Percentiles rank a stretch among this genome's conserved stretches.
Evolutionary conservation across 2,888 invertebrate genomes (phyloP).

Genomic region (Trisateles emortualis): DNA sequence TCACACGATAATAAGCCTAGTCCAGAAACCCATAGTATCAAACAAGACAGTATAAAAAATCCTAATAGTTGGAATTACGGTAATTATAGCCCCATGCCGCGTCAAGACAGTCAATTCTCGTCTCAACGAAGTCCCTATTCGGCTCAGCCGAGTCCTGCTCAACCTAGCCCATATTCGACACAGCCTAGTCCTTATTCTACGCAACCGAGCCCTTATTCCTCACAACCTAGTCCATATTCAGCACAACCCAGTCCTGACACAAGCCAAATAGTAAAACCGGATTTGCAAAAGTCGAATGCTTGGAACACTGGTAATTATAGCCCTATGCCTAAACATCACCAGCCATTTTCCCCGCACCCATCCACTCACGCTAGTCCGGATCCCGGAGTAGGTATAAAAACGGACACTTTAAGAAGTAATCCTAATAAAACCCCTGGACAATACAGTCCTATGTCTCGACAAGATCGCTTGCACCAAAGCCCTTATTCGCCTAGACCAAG

Average conservation of each 20-base stretch:
- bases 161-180: slow-evolving; percentile 81
- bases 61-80: slow-evolving; percentile 79
- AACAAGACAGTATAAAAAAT: slow-evolving; percentile 75
- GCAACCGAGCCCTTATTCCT: slow-evolving; percentile 81
- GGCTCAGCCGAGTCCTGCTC: slow-evolving; percentile 79
- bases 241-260: slow-evolving; percentile 83
- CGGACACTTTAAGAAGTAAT: slow-evolving; percentile 65
- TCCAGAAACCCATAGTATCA: slow-evolving; percentile 71
- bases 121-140: slow-evolving; percentile 83
- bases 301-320: slow-evolving; percentile 82
- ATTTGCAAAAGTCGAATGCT: slow-evolving; percentile 73
- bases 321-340: slow-evolving; percentile 81
- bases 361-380: slow-evolving; percentile 81
- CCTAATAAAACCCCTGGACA: slow-evolving; percentile 77
- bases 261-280: slow-evolving; percentile 79
- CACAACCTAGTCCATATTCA: slow-evolving; percentile 80
- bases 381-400: slow-evolving; percentile 70
- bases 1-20: slow-evolving; percentile 80
- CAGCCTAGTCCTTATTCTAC: slow-evolving; percentile 81
- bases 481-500: slow-evolving; percentile 80
- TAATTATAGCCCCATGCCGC: slow-evolving; percentile 80
- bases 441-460: slow-evolving; percentile 81
- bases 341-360: slow-evolving; percentile 79
- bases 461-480: slow-evolving; percentile 75
- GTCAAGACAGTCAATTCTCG: slow-evolving; percentile 78